These are phyloP conservation scores for Seriola rivoliana DNA, from an alignment of 2,113 vertebrate genomes.

Conservation along the genomic window DNA sequence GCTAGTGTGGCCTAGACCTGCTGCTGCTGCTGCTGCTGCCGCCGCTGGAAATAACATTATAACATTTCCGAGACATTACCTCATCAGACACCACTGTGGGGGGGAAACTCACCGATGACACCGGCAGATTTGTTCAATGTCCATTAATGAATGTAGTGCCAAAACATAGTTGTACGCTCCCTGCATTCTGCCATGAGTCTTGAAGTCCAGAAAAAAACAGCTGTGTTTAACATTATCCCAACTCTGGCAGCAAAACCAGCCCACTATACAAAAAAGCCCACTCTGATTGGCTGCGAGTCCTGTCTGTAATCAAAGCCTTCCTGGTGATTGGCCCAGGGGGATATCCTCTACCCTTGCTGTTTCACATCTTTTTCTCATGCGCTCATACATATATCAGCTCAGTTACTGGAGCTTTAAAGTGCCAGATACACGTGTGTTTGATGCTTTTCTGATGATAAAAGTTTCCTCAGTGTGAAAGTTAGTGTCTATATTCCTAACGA, in stretches of 20 bases:
- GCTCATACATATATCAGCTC: conserved; percentile 59
- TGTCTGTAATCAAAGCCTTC: conserved; percentile 34
- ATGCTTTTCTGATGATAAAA: neutral
- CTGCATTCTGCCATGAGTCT: conserved; percentile 47
- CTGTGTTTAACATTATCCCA: conserved; percentile 78
- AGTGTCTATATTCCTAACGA: neutral
- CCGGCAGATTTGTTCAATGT: neutral
- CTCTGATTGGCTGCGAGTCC: conserved; percentile 65
- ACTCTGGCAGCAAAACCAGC: conserved; percentile 52
- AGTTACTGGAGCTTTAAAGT: conserved; percentile 59
- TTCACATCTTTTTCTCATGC: conserved; percentile 69
- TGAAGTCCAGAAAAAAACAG: conserved; percentile 72
- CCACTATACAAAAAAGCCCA: conserved; percentile 10
- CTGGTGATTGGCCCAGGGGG: conserved; percentile 73
- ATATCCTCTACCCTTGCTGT: conserved; percentile 27
- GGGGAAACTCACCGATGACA: neutral
- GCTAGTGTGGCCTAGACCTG: conserved; percentile 21
- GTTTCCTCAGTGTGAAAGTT: neutral
- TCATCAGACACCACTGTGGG: neutral
- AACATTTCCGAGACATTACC: conserved; percentile 32
- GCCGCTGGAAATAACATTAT: conserved; percentile 32
- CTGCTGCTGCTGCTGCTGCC: conserved; percentile 3
- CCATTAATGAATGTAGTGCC: conserved; percentile 4
- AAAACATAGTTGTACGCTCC: conserved; percentile 23
- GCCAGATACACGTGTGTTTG: conserved; percentile 12